Evolutionary conservation across 2,888 invertebrate species (phyloP).

Genomic region (Chydorus sphaericus): DNA sequence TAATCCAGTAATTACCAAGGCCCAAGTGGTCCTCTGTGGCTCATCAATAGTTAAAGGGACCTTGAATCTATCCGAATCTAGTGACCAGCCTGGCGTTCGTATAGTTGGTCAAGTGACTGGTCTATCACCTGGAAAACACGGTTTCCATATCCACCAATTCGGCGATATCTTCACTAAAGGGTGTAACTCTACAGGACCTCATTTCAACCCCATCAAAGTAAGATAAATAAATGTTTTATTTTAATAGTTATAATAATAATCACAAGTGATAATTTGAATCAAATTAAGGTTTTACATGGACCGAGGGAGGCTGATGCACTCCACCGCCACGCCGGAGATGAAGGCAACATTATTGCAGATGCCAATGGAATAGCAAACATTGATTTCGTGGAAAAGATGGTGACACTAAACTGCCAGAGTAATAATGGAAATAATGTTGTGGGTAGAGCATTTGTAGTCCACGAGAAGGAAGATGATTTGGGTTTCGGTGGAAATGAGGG

Average conservation of each 20-base stretch:
- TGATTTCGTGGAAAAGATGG: slow-evolving; percentile 22
- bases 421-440: slow-evolving; percentile 34
- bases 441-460: slow-evolving; percentile 36
- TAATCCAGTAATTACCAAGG: too few relatives aligned
- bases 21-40: too few relatives aligned
- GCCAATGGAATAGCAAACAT: slow-evolving; percentile 20
- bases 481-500: slow-evolving; percentile 31
- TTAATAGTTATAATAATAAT: too few relatives aligned
- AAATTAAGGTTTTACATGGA: too few relatives aligned
- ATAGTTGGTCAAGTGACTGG: slow-evolving; percentile 9
- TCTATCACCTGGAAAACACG: slow-evolving; percentile 13
- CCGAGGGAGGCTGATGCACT: too few relatives aligned
- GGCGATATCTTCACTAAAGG: slow-evolving; percentile 14
- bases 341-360: slow-evolving; percentile 24
- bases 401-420: slow-evolving; percentile 32
- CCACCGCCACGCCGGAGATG: slow-evolving; percentile 24
- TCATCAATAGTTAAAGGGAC: too few relatives aligned
- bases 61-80: neutral
- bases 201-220: slow-evolving; percentile 13
- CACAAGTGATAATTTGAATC: too few relatives aligned
- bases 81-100: neutral
- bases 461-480: slow-evolving; percentile 34
- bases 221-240: too few relatives aligned
- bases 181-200: slow-evolving; percentile 10
- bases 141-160: slow-evolving; percentile 15